Base-by-base conservation (phyloP, 1,140 invertebrate species). In the Eufriesea mexicana region DNA sequence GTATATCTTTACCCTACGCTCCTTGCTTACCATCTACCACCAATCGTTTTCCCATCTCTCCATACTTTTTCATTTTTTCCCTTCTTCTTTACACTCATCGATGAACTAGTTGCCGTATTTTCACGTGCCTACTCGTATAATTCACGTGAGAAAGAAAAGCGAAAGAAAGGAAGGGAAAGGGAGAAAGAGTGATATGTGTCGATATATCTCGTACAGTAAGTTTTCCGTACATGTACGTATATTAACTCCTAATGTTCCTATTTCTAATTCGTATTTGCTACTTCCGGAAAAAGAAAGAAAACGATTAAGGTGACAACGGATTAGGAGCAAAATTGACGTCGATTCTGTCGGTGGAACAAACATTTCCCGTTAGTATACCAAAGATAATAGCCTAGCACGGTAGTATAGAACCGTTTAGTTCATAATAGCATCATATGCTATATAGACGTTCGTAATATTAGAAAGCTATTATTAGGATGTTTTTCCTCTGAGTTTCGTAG, bases 301-400 rank as follows among this genome's bases (percentile, higher is more conserved):
- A 77, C 23, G 57, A 28, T 45, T 47, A 51, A 25, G 42, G 45
- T 64, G 59, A 83, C 7, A 25, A 64, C 57, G 54, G 25, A 73
- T 47, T 68, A 75, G 51, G 18, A 54, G 59, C 25, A 61, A 79
- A 49, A 49, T 57, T 66, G 76, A 90, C 57, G 72, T 83, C 68
- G 84, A 61, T 79, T 86, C 83, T 84, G 71, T 88, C 84, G 76
- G 75, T 91, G 86, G 81, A 88, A 77, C 72, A 73, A 86, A 75
- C 73, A 81, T 81, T 87, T 68, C 79, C 80, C 77, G 80, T 88
- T 87, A 83, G 84, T 86, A 89, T 91, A 92, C 91, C 91, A 92
- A 92, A 92, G 90, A 92, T 85, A 87, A 90, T 91, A 89, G 83
- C 78, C 70, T 87, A 89, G 86, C 64, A 76, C 79, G 80, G 86